Base-by-base conservation (phyloP, 64 coral and sea anemone genomes). In the Catalaphyllia jardinei region DNA sequence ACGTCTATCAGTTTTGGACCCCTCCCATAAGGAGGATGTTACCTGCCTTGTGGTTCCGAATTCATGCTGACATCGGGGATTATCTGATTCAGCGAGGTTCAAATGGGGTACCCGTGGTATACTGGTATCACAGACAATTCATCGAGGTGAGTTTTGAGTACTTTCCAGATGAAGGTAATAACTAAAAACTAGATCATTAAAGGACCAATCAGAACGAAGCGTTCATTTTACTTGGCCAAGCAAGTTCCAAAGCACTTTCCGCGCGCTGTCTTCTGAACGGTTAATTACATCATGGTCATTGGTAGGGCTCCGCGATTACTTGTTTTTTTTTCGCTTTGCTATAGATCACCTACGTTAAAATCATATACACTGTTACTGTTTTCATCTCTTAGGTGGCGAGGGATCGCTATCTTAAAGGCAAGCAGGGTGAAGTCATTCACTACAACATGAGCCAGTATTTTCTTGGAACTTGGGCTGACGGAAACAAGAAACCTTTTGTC, bases 111-210 rank as follows among this genome's bases (percentile, higher is more conserved):
- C 85, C 77, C 20, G 94, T 95, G 25, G 83, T 87, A n/a, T 95
- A 88, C 72, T 95, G 94, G 94, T 95, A 95, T 39, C 94, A 95
- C 29, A 72, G 89, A 76, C 94, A 95, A 51, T 95, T 95, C n/a
- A 95, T 92, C 16, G 94, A 95, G 72, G 90, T 92, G 29, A 27
- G 33, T 62, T 29, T 18, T 29, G 50, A 82, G 5, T 69, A 69
- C 20, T 22, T 57, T 57, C 54, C 54, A 57, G 39, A 46, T 6
- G 0, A 6, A 6, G 39, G 6, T 8, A 46, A 46, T 46, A 46
- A 46, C 39, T 46, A 4, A 46, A 4, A 46, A 8, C 39, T 38
- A 38, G 4, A 38, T 5, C 39, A 46, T 46, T 4, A 46, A 8
- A 46, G 39, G 39, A 46, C 39, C 39, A 46, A 2, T 46, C 39